A percentile compares a stretch with the other conserved stretches of the same genome.
Evolutionary conservation across 1,140 invertebrate genomes (phyloP).

Genomic region (Epicauta chinensis): DNA sequence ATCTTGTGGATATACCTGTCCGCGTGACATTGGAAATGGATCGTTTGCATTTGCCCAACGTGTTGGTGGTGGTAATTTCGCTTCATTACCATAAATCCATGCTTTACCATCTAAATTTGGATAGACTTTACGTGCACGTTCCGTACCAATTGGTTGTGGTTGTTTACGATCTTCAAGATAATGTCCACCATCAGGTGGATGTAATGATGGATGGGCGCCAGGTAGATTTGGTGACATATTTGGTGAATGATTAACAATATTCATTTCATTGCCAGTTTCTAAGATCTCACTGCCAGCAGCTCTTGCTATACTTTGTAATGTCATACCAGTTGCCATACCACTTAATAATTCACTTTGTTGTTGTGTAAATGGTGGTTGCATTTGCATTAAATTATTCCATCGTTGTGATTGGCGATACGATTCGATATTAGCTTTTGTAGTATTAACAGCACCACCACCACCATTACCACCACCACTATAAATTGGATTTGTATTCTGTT

Average conservation of each 20-base stretch:
- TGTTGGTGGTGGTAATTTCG: constrained; percentile 38
- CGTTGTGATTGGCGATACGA: constrained; percentile 18
- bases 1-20: constrained; percentile 35
- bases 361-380: constrained; percentile 31
- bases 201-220: constrained; percentile 29
- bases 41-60: constrained; percentile 28
- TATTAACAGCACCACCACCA: constrained; percentile 15
- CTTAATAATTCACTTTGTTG: constrained; percentile 34
- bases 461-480: constrained; percentile 8
- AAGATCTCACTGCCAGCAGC: constrained; percentile 48
- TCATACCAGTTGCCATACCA: constrained; percentile 38
- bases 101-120: constrained; percentile 48
- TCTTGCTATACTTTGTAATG: constrained; percentile 44
- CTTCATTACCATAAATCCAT: constrained; percentile 52
- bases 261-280: constrained; percentile 44
- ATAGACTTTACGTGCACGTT: constrained; percentile 61
- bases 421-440: constrained; percentile 4
- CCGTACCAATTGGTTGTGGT: constrained; percentile 70
- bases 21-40: constrained; percentile 36
- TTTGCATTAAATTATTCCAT: constrained; percentile 30
- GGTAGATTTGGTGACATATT: constrained; percentile 54
- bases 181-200: constrained; percentile 6
- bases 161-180: constrained; percentile 58
- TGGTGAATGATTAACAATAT: constrained; percentile 46
- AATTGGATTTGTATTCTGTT: constrained; percentile 24